Evolutionary conservation across 2,797 vertebrate genomes (phyloP).

Genomic region (Pangasius larnaudii): DNA sequence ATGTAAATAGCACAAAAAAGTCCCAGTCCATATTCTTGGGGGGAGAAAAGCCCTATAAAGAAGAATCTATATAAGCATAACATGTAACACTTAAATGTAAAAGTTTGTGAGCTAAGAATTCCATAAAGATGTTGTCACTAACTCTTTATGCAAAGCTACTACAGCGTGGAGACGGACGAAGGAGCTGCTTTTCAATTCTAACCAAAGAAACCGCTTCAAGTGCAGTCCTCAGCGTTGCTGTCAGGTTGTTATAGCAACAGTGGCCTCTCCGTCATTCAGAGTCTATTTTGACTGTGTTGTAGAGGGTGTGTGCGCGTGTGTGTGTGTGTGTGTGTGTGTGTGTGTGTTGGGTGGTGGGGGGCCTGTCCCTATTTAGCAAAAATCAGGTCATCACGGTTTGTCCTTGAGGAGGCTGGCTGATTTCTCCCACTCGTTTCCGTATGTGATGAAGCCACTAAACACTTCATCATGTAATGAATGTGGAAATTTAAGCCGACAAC

Average conservation of each 20-base stretch:
- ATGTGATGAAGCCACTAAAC: constrained; percentile 8
- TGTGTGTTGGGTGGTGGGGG: constrained; percentile 16
- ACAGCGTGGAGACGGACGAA: background rate
- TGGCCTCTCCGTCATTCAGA: constrained; percentile 59
- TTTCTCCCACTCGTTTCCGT: constrained; percentile 7
- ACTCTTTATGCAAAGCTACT: constrained; percentile 2
- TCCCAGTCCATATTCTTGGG: background rate
- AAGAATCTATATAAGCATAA: background rate
- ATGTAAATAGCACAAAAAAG: background rate
- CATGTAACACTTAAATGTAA: background rate
- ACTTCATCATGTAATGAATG: background rate
- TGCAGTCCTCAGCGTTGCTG: constrained; percentile 59
- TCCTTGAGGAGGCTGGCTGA: constrained; percentile 18
- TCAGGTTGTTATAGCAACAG: constrained; percentile 66
- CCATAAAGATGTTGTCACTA: background rate
- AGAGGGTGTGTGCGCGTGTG: background rate
- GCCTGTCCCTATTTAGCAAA: constrained; percentile 48
- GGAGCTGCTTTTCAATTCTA: constrained; percentile 48
- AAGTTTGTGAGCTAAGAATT: background rate
- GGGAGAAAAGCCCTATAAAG: background rate
- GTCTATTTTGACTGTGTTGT: constrained; percentile 50
- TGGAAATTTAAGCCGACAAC: background rate
- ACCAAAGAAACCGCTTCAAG: constrained; percentile 64
- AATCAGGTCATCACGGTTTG: constrained; percentile 55
- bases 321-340: too few relatives aligned